Evolutionary conservation across 2,888 invertebrate species (phyloP), one percentile per base, ranked within the genome.

Genomic region (Rhagium mordax): DNA sequence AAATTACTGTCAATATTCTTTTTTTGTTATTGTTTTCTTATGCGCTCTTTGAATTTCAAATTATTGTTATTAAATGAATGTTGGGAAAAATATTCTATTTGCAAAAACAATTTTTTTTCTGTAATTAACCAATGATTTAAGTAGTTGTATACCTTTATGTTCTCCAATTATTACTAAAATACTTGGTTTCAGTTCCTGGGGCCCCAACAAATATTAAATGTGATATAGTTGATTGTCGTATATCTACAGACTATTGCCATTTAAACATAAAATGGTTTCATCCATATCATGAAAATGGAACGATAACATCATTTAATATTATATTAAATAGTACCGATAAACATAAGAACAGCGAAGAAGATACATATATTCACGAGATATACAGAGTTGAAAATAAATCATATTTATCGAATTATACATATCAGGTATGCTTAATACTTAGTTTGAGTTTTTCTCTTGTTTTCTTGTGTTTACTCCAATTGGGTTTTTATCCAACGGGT

Each of bases 211-310:
- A 86, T 74, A 74, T 87, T 7, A 84, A 82, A 2, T 86, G 85
- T 70, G 79, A 81, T 78, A 81, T 85, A 13, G 81, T 83, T 3
- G 81, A 84, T 51, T 86, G 86, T 74, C 76, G 78, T 18, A 49
- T 76, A 8, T 69, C 57, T 13, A 76, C 74, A 0, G 84, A 85
- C 65, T 83, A 81, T 71, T 87, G 86, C 48, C 78, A 85, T 75
- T 72, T 87, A 41, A 86, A 86, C 71, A 75, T 87, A 33, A 83
- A 80, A 51, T 87, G 87, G 87, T 27, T 72, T 6, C 86, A 87
- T 79, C 87, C 87, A 0, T 83, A 84, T 64, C 51, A 83, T 59
- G 86, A 85, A 72, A 85, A 84, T 74, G 85, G 83, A 15, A 81
- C 84, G 2, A 87, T 87, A 47, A 83, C 80, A 6, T 70, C 77